These are phyloP conservation scores for Stichodactyla mertensii DNA, from an alignment of 64 coral and sea anemone species.

Conservation along the genomic window DNA sequence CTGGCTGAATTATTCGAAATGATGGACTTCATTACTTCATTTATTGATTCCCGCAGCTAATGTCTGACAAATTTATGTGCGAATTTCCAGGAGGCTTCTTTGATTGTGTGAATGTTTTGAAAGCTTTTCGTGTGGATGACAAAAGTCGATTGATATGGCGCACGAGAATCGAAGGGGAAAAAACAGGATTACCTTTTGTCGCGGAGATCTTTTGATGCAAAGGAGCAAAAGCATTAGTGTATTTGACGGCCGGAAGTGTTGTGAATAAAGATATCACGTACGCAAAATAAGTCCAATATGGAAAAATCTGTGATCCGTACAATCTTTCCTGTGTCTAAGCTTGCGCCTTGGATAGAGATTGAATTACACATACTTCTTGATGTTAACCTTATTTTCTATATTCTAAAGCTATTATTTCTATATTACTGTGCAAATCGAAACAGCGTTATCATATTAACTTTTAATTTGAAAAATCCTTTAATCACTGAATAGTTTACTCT, in stretches of 20 bases:
- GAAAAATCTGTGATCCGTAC: too few relatives aligned
- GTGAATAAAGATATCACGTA: neutral
- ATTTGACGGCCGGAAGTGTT: neutral
- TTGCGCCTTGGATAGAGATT: too few relatives aligned
- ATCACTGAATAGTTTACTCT: neutral
- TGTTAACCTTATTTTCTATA: neutral
- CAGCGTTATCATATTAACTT: neutral
- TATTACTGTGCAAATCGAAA: neutral
- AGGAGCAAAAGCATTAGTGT: neutral
- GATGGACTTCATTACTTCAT: neutral
- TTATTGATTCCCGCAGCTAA: neutral
- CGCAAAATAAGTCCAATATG: neutral
- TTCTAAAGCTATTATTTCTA: neutral
- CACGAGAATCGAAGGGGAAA: neutral
- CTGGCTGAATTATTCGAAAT: neutral
- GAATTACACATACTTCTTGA: neutral
- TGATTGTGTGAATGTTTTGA: neutral
- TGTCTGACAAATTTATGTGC: neutral
- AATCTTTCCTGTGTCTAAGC: too few relatives aligned
- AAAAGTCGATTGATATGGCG: neutral
- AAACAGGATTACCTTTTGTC: neutral
- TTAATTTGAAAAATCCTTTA: neutral
- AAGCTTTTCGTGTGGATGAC: neutral
- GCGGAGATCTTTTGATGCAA: constrained; percentile 8
- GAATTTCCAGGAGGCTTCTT: neutral